Percentiles rank a stretch among this genome's conserved stretches.
phyloP scores from a whole-genome alignment of 1,140 invertebrate species.

The Acromyrmex echinatior region DNA sequence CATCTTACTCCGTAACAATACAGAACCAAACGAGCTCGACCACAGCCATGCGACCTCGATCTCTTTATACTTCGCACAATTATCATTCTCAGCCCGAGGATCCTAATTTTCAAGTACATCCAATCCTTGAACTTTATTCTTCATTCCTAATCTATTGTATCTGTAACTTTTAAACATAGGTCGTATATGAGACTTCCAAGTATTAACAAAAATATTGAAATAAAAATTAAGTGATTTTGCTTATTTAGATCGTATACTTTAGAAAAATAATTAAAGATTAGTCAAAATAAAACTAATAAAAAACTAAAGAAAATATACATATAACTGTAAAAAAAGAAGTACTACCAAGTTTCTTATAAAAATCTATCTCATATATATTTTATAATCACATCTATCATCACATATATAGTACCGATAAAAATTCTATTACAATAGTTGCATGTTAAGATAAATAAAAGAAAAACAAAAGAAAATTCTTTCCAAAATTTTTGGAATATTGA shows the following conservation, averaged over 20 bases:
- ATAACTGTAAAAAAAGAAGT: not conserved
- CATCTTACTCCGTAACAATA: constrained; percentile 72
- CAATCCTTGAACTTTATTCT: not conserved
- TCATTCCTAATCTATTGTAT: constrained; percentile 12
- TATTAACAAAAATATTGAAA: not conserved
- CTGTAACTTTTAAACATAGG: not conserved
- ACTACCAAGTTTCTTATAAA: not conserved
- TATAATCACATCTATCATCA: not conserved
- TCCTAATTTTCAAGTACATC: constrained; percentile 77
- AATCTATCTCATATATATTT: not conserved
- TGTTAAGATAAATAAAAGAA: constrained; percentile 25
- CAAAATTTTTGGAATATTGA: not conserved
- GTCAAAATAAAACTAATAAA: not conserved
- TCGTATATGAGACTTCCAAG: too few relatives aligned
- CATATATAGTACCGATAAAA: not conserved
- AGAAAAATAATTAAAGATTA: not conserved
- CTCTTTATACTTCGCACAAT: constrained; percentile 82
- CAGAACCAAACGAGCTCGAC: constrained; percentile 73
- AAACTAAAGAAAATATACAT: not conserved
- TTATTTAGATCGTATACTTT: not conserved
- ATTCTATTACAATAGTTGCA: not conserved
- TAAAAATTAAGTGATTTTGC: not conserved
- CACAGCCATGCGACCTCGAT: constrained; percentile 80
- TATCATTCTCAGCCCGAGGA: constrained; percentile 80
- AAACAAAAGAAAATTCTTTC: not conserved